Conservation (phyloP, 2,797 vertebrate species). For the Otus scops region DNA sequence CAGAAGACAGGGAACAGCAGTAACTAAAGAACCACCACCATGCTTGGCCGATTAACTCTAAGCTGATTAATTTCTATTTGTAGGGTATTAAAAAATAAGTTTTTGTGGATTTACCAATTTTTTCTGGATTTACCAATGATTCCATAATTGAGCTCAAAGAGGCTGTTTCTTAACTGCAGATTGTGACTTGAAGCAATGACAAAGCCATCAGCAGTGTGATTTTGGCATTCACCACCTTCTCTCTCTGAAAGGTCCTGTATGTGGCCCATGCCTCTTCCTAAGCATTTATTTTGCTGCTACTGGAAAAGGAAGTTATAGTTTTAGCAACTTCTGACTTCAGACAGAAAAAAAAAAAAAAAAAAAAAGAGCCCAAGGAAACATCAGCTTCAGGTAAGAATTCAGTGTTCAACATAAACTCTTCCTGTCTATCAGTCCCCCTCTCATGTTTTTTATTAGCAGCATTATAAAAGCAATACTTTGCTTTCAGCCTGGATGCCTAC, state of each 20-base stretch:
- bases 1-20: background rate
- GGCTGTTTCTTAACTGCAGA: background rate
- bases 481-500: background rate
- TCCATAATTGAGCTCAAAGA: background rate
- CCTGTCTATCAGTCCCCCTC: background rate
- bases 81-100: background rate
- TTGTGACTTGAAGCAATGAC: background rate
- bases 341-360: background rate
- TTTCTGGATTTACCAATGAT: background rate
- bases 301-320: background rate
- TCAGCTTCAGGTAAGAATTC: background rate
- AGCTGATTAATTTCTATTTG: background rate
- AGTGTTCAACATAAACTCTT: background rate
- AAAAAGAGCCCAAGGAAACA: background rate
- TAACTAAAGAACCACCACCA: background rate
- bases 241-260: background rate
- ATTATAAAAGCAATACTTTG: background rate
- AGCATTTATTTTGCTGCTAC: background rate
- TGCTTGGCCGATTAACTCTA: background rate
- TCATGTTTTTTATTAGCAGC: background rate
- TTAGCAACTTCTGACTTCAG: background rate
- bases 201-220: background rate
- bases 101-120: background rate
- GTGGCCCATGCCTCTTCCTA: background rate
- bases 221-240: background rate